phyloP scores from a whole-genome alignment of 2,113 vertebrate species.

The Geothlypis trichas region DNA sequence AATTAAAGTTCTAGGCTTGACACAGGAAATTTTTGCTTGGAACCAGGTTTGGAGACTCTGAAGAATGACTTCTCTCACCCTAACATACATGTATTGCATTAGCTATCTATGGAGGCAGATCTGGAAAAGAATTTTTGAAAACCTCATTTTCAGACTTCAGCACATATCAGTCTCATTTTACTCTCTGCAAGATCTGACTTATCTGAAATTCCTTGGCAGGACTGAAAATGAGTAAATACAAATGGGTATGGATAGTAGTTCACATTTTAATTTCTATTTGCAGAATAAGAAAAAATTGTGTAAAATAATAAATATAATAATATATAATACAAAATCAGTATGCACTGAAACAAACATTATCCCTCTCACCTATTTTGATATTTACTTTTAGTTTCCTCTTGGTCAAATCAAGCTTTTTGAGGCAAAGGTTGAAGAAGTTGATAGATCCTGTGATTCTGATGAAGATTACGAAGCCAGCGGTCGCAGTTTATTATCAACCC shows the following conservation, averaged over 20 bases:
- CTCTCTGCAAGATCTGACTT: background rate
- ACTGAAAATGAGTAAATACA: background rate
- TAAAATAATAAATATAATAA: background rate
- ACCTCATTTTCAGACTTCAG: background rate
- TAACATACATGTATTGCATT: background rate
- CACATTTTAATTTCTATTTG: background rate
- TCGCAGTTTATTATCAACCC: slow-evolving; percentile 78
- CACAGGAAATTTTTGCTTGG: background rate
- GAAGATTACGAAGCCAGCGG: slow-evolving; percentile 86
- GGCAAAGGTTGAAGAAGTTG: slow-evolving; percentile 90
- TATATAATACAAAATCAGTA: background rate
- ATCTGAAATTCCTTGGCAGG: background rate
- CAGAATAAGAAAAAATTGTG: background rate
- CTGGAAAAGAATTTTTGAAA: background rate
- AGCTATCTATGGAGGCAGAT: background rate
- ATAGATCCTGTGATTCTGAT: slow-evolving; percentile 87
- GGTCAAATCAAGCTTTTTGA: slow-evolving; percentile 96
- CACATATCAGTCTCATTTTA: background rate
- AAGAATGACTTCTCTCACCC: background rate
- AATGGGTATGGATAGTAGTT: background rate
- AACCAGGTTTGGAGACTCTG: background rate
- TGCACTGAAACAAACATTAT: background rate
- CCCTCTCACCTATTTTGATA: background rate
- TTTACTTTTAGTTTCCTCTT: slow-evolving; percentile 87
- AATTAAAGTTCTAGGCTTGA: background rate